Percentiles rank a stretch among this genome's conserved stretches.
phyloP scores from a whole-genome alignment of 2,888 invertebrate species.

The Hydrotaea cyrtoneurina region DNA sequence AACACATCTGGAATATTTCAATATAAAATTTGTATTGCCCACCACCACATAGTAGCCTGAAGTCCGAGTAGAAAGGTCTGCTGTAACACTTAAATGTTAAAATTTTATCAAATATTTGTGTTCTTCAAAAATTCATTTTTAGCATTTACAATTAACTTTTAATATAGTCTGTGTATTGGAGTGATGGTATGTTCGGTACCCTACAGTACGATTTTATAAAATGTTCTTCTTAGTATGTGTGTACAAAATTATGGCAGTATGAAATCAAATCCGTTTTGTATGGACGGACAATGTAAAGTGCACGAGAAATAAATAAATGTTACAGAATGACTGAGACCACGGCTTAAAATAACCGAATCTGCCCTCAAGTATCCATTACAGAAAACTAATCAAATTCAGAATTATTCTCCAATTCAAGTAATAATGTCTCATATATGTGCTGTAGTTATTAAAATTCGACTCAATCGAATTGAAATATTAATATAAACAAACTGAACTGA shows the following conservation, averaged over 20 bases:
- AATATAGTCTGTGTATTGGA: conserved; percentile 7
- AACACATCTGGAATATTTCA: too few relatives aligned
- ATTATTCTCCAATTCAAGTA: too few relatives aligned
- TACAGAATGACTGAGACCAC: too few relatives aligned
- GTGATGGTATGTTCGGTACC: not conserved
- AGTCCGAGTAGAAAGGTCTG: conserved; percentile 30
- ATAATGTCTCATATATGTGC: too few relatives aligned
- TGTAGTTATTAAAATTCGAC: too few relatives aligned
- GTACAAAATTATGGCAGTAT: not conserved
- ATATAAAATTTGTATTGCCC: too few relatives aligned
- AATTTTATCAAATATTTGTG: conserved; percentile 66
- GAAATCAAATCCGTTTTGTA: not conserved
- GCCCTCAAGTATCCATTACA: too few relatives aligned
- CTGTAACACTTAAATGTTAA: conserved; percentile 61
- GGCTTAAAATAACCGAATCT: too few relatives aligned
- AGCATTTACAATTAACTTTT: conserved; percentile 58
- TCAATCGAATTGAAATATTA: too few relatives aligned
- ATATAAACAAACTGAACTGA: too few relatives aligned
- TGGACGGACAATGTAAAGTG: not conserved
- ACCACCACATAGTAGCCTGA: not conserved
- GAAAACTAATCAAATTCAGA: too few relatives aligned
- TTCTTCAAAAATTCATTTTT: conserved; percentile 47
- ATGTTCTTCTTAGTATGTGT: not conserved
- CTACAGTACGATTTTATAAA: too few relatives aligned
- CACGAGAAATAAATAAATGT: not conserved